Evolutionary conservation across 2,888 invertebrate genomes (phyloP), one percentile per base, ranked within the genome.

Genomic region (Cosmia trapezina): DNA sequence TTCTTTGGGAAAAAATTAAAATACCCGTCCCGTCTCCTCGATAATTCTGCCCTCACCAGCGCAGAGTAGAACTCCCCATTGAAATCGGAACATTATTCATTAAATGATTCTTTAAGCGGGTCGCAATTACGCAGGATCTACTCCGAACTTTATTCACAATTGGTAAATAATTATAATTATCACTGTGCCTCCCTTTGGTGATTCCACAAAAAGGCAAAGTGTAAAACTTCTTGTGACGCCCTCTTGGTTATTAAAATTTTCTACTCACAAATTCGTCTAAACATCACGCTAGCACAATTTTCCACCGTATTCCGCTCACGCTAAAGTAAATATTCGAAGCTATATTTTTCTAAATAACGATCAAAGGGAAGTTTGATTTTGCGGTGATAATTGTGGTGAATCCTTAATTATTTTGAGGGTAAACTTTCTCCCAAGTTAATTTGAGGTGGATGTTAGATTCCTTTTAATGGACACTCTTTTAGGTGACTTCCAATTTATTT

Each of bases 401-500:
- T 96, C 96, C 94, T 94, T 96, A 96, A 96, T 96, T 96, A 96
- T 96, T 96, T 96, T 93, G 95, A 94, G 96, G 96, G 95, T 96
- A 96, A 96, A 96, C 96, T 96, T 96, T 94, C 89, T 89, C 92
- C 87, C 84, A 92, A 96, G 96, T 96, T 95, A 96, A 96, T 96
- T 96, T 95, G 92, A 93, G 90, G 92, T 93, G 93, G 91, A 91
- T 93, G 93, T 94, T 94, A 92, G 93, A 93, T 93, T 94, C 93
- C 93, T 92, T 94, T 94, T 95, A 95, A 96, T 95, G 95, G 95
- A 94, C 94, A 95, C 95, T 93, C 94, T 94, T 95, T 94, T 92
- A 90, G 93, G 93, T 93, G 94, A 95, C 94, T 95, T 92, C 92
- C 93, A 95, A 95, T 95, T 96, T 95, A 91, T 94, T 91, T 91